Percentiles rank a stretch among this genome's conserved stretches.
Evolutionary conservation across 30 jellyfish, hydroid and myxozoan species (phyloP).

Genomic region (Pelagia noctiluca): DNA sequence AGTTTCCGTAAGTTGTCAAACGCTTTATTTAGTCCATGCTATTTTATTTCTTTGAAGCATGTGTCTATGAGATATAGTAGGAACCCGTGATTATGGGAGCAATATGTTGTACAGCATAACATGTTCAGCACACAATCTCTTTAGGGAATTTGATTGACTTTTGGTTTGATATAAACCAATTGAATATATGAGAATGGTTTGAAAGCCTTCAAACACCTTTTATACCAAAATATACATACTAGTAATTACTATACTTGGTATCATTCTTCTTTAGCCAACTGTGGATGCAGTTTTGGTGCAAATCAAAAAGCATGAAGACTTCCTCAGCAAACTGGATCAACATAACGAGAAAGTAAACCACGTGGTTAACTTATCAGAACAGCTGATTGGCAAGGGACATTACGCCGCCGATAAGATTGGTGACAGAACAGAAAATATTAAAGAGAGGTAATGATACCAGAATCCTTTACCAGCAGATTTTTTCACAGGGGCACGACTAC

Average conservation of each 20-base stretch:
- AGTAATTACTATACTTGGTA: too few species aligned
- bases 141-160: too few species aligned
- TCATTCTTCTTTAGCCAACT: constrained; percentile 82
- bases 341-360: constrained; percentile 95
- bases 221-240: too few species aligned
- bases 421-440: constrained; percentile 74
- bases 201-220: too few species aligned
- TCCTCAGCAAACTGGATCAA: constrained; percentile 82
- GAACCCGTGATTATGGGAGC: too few species aligned
- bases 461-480: too few species aligned
- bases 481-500: too few species aligned
- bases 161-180: too few species aligned
- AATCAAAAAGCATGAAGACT: constrained; percentile 86
- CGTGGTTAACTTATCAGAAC: constrained; percentile 77
- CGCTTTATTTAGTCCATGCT: not conserved
- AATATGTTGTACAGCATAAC: too few species aligned
- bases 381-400: constrained; percentile 72
- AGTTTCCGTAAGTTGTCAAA: constrained; percentile 77
- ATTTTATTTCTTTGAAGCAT: not conserved
- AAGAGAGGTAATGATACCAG: constrained; percentile 69
- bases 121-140: too few species aligned
- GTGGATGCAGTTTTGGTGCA: constrained; percentile 93
- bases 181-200: too few species aligned
- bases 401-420: constrained; percentile 87
- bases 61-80: too few species aligned